A percentile compares a stretch with the other conserved stretches of the same genome.
Evolutionary conservation across 2,888 invertebrate species (phyloP).

Genomic region (Therioaphis trifolii): DNA sequence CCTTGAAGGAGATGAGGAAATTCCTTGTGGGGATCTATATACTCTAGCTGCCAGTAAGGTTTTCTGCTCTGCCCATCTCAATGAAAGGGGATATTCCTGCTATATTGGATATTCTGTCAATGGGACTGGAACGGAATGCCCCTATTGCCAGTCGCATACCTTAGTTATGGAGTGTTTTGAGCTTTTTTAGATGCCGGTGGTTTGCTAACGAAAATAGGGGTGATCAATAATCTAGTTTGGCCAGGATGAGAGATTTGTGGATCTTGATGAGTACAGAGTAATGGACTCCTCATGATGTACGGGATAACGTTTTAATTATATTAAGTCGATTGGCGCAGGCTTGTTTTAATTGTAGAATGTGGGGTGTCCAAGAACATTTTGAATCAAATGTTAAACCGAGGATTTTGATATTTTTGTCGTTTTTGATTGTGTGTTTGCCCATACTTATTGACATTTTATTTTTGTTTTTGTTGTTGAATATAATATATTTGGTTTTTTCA

Average conservation of each 20-base stretch:
- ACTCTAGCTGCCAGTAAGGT: neutral
- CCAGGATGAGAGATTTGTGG: neutral
- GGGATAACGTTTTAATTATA: neutral
- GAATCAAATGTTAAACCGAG: no score
- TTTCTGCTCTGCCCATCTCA: constrained; percentile 16
- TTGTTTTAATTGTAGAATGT: no score
- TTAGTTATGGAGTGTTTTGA: neutral
- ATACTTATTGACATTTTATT: no score
- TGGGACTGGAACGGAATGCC: neutral
- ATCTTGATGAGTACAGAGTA: neutral
- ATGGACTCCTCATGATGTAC: constrained; percentile 4
- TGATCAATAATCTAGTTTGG: constrained; percentile 8
- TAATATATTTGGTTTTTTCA: neutral
- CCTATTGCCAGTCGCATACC: neutral
- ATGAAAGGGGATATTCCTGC: neutral
- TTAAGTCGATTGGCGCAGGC: no score
- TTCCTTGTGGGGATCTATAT: neutral
- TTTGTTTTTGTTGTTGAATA: neutral
- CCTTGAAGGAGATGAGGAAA: neutral
- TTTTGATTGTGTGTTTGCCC: no score
- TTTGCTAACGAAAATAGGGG: neutral
- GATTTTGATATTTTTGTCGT: no score
- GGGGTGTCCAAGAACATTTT: no score
- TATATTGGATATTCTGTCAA: constrained; percentile 33
- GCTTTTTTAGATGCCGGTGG: neutral